Conservation (phyloP, 2,113 vertebrate species). For the Stigmatopora nigra region DNA sequence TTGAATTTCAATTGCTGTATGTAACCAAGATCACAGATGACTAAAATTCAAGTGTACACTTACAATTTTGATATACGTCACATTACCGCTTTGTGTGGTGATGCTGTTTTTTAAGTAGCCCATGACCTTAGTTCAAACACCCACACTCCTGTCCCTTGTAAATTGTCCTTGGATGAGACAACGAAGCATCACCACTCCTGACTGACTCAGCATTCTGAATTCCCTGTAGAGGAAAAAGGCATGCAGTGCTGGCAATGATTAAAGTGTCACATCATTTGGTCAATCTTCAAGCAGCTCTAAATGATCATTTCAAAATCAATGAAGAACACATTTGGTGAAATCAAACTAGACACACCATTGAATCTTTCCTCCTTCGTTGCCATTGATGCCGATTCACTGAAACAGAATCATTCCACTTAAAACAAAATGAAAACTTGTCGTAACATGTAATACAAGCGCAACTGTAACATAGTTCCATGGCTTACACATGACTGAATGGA, state of each 20-base stretch:
- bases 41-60: background rate
- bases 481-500: background rate
- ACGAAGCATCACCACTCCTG: conserved; percentile 29
- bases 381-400: background rate
- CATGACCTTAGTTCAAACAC: conserved; percentile 5
- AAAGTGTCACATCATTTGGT: conserved; percentile 16
- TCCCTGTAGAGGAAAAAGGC: background rate
- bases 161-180: conserved; percentile 54
- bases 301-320: conserved; percentile 15
- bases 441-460: conserved; percentile 2
- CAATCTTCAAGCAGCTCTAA: conserved; percentile 11
- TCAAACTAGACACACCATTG: background rate
- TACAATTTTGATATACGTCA: background rate
- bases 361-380: background rate
- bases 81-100: background rate
- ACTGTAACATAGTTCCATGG: background rate
- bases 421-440: conserved; percentile 12
- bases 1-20: background rate
- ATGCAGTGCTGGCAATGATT: conserved; percentile 18
- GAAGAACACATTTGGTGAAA: background rate
- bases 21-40: background rate
- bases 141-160: conserved; percentile 2
- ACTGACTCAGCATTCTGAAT: conserved; percentile 26
- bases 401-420: background rate
- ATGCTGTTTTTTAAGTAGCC: background rate